Conservation (phyloP, 2,888 invertebrate species). For the Frankliniella fusca region DNA sequence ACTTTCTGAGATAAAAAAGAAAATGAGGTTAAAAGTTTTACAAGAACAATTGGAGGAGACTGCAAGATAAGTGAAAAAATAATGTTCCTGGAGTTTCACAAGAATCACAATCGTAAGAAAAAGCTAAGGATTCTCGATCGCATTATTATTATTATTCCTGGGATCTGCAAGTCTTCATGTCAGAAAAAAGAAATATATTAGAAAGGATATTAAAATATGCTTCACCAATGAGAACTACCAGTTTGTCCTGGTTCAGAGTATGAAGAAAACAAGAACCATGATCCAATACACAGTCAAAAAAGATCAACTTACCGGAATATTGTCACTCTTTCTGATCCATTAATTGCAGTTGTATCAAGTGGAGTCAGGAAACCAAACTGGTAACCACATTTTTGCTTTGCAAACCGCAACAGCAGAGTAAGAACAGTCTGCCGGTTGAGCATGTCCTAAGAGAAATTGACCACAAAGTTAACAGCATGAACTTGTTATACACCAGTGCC, state of each 20-base stretch:
- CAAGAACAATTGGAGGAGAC: too few species aligned
- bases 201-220: too few species aligned
- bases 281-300: not conserved
- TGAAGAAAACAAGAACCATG: not conserved
- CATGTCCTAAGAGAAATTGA: conserved; percentile 61
- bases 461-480: not conserved
- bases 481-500: not conserved
- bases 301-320: conserved; percentile 55
- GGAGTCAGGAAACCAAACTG: conserved; percentile 92
- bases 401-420: conserved; percentile 71
- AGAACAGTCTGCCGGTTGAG: conserved; percentile 75
- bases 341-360: conserved; percentile 62
- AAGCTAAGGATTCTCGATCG: too few species aligned
- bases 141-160: too few species aligned
- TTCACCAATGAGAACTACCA: too few species aligned
- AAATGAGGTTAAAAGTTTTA: too few species aligned
- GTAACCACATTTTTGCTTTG: conserved; percentile 58
- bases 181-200: too few species aligned
- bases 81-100: too few species aligned
- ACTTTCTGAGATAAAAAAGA: too few species aligned
- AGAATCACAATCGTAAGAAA: too few species aligned
- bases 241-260: not conserved
- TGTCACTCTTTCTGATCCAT: conserved; percentile 51
- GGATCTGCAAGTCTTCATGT: too few species aligned
- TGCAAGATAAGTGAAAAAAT: too few species aligned